A percentile compares a stretch with the other conserved stretches of the same genome.
These are phyloP conservation scores for Chloebia gouldiae DNA, from an alignment of 2,113 vertebrate species.

Conservation along the genomic window DNA sequence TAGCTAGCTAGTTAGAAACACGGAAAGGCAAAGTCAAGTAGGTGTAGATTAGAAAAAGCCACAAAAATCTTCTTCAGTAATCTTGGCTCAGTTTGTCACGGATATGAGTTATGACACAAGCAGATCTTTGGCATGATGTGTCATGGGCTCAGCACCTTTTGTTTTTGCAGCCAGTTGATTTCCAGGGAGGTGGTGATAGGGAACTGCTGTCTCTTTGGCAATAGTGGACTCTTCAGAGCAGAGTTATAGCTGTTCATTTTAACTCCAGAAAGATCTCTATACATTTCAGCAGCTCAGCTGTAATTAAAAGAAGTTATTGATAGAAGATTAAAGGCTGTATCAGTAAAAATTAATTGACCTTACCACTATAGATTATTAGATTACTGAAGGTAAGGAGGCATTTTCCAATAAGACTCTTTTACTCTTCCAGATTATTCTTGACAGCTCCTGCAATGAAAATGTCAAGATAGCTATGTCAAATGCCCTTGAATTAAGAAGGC, in stretches of 20 bases:
- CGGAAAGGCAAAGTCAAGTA: background rate
- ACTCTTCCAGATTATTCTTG: background rate
- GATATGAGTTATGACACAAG: background rate
- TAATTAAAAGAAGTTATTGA: background rate
- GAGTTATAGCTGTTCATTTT: background rate
- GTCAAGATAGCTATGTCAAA: background rate
- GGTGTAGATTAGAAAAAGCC: background rate
- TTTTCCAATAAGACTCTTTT: background rate
- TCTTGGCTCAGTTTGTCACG: background rate
- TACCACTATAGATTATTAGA: background rate
- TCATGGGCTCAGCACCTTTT: background rate
- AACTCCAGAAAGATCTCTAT: background rate
- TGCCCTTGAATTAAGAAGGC: background rate
- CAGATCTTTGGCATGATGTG: background rate
- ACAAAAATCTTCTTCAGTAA: background rate
- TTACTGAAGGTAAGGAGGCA: background rate
- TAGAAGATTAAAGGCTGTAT: background rate
- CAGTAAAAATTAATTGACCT: background rate
- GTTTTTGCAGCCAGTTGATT: background rate
- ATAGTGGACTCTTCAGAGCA: background rate
- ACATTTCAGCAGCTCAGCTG: background rate
- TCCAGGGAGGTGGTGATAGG: background rate
- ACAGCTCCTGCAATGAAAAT: conserved; percentile 38
- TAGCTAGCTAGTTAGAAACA: background rate
- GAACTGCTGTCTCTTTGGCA: background rate